Base-by-base conservation (phyloP, 1,140 invertebrate species). In the Drosophila nigromelanica region DNA sequence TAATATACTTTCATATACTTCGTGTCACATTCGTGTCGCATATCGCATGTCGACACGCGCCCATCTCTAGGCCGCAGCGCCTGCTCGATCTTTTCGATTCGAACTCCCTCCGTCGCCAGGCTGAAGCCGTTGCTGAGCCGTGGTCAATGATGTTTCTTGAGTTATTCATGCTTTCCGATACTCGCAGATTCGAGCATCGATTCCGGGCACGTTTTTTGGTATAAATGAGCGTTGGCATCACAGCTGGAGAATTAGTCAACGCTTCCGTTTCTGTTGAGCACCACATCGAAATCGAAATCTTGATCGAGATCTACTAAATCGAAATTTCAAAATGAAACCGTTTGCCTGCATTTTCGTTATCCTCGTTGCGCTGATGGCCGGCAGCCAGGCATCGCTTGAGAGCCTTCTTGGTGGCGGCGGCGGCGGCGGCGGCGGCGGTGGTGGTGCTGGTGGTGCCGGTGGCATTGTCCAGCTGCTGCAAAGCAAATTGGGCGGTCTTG, bases 341-440 rank as follows among this genome's bases (percentile, higher is more conserved):
- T 90, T 90, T 67, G 43, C 78, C 67, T 89, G 80, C 71, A 82
- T 90, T 64, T 72, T 89, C 58, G 75, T 89, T 60, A 81, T 87
- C 72, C 73, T 90, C 12, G 80, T 76, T 51, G 67, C 82, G 47
- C 14, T 90, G 35, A 64, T 89, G 45, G 78, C 80, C 73, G 60
- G 61, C 14, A 76, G 71, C 15, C 74, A 76, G 51, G 89, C 76
- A 10, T 76, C 89, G 1, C 56, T 90, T 43, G 83, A 73, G 11
- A 56, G 72, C 45, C 70, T 90, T 12, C 76, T 90, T 7, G 86
- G 86, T 11, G 86, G 86, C 5, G 80, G 80, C 10, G 83, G 80
- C 4, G 67, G 77, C 1, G 78, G 83, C 0, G 85, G 86, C 14
- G 69, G 71, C 3, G 77, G 68, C 1, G 74, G 74, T 18, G 55